Evolutionary conservation across 2,888 invertebrate genomes (phyloP).

Genomic region (Parnassius smintheus): DNA sequence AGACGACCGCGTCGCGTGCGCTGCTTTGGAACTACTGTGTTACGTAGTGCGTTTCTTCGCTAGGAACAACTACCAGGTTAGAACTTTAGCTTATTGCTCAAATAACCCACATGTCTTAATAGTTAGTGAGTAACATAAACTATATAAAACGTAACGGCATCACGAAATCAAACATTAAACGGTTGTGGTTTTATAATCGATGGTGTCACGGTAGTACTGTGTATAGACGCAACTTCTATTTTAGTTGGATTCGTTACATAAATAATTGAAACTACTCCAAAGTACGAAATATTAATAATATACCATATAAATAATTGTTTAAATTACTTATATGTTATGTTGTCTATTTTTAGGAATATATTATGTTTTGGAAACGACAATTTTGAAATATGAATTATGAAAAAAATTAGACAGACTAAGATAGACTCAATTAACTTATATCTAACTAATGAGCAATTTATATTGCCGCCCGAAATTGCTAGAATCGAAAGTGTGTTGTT

Average conservation of each 20-base stretch:
- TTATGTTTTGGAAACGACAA: too few species aligned
- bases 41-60: constrained; percentile 60
- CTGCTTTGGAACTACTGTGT: constrained; percentile 60
- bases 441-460: too few species aligned
- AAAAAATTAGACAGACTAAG: too few species aligned
- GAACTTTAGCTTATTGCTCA: constrained; percentile 9
- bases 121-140: not conserved
- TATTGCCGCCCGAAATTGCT: too few species aligned
- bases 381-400: too few species aligned
- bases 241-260: not conserved
- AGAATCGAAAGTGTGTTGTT: too few species aligned
- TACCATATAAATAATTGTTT: too few species aligned
- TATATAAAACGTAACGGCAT: constrained; percentile 9
- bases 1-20: constrained; percentile 60
- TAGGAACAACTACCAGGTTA: constrained; percentile 61
- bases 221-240: not conserved
- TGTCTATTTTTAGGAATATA: too few species aligned
- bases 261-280: not conserved
- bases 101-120: not conserved
- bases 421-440: too few species aligned
- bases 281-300: too few species aligned
- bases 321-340: too few species aligned
- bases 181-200: not conserved
- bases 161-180: constrained; percentile 6
- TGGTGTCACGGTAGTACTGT: not conserved